These are phyloP conservation scores for Ophonus ardosiacus DNA, from an alignment of 2,888 invertebrate species.

Conservation along the genomic window DNA sequence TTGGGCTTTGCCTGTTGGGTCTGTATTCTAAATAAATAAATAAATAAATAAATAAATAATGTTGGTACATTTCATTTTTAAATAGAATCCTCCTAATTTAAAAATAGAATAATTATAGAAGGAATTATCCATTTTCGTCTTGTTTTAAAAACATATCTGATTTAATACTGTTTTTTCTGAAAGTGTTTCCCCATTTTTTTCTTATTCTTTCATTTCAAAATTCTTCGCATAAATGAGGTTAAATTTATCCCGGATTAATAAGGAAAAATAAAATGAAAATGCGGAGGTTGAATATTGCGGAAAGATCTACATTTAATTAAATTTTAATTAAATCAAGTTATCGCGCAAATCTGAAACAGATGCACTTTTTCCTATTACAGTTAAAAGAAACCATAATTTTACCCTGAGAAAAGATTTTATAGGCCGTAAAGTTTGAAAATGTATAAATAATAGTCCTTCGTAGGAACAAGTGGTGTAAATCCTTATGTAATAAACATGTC, in stretches of 20 bases:
- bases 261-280: constrained; percentile 22
- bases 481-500: constrained; percentile 49
- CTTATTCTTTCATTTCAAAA: constrained; percentile 9
- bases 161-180: no score
- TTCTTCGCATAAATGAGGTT: constrained; percentile 6
- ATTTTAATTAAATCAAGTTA: constrained; percentile 29
- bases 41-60: no score
- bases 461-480: constrained; percentile 27
- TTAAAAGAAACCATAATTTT: background rate
- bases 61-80: no score
- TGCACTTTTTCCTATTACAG: background rate
- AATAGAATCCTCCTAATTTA: no score
- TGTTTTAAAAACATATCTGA: no score
- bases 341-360: constrained; percentile 17
- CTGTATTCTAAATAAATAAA: no score
- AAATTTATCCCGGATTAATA: constrained; percentile 20
- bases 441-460: constrained; percentile 32
- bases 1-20: no score
- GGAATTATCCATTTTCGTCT: no score
- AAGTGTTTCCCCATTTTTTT: background rate
- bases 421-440: constrained; percentile 41
- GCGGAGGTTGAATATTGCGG: constrained; percentile 15
- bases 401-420: constrained; percentile 1
- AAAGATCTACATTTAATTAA: constrained; percentile 30
- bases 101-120: no score